Evolutionary conservation across 2,888 invertebrate genomes (phyloP).

Genomic region (Perizoma flavofasciatum): DNA sequence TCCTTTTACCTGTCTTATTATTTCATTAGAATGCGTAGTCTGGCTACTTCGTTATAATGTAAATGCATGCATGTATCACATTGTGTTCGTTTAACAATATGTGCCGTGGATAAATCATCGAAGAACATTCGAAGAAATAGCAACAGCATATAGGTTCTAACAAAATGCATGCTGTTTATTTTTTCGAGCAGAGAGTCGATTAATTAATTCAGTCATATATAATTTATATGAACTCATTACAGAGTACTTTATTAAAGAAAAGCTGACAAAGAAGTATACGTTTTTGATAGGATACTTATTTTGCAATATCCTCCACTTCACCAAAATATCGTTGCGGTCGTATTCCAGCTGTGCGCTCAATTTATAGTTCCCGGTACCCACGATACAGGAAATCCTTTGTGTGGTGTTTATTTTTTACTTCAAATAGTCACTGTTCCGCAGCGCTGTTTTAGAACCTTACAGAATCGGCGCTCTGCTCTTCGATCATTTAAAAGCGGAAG

Average conservation of each 20-base stretch:
- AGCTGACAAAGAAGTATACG: neutral
- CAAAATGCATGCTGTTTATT: conserved; percentile 2
- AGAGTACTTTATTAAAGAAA: neutral
- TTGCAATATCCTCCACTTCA: no score
- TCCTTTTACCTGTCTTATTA: conserved; percentile 24
- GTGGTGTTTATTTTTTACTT: no score
- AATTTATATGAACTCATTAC: neutral
- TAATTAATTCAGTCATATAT: neutral
- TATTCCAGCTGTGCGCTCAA: conserved; percentile 18
- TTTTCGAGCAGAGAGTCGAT: conserved; percentile 19
- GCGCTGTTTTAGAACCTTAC: conserved; percentile 3
- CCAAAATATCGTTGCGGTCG: conserved; percentile 13
- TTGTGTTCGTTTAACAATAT: conserved; percentile 17
- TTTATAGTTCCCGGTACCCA: neutral
- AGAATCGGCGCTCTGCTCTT: conserved; percentile 18
- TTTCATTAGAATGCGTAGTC: conserved; percentile 37
- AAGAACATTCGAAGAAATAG: conserved; percentile 9
- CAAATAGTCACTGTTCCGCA: neutral
- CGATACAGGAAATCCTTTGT: neutral
- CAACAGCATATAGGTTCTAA: conserved; percentile 5
- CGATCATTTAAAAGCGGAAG: conserved; percentile 25
- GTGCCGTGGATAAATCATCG: conserved; percentile 17
- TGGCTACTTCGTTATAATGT: conserved; percentile 19
- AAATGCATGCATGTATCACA: conserved; percentile 31
- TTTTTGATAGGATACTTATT: neutral